Base-by-base conservation (phyloP, 2,797 vertebrate species). In the Masticophis lateralis region DNA sequence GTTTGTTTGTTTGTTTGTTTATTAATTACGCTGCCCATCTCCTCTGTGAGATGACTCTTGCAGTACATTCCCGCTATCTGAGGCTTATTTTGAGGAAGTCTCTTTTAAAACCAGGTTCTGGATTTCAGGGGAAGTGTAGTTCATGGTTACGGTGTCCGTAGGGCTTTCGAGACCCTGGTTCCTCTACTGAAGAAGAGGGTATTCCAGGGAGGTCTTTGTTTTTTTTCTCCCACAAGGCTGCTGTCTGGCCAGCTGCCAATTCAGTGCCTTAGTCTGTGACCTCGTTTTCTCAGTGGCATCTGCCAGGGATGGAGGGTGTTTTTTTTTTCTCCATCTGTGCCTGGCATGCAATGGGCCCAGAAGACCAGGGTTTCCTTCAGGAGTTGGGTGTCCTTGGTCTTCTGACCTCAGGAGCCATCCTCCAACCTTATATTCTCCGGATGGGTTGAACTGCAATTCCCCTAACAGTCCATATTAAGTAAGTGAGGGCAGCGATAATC, bases 241-340 rank as follows among this genome's bases (percentile, higher is more conserved):
- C 89, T 55, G 16, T 69, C 56, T 79, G 90, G 83, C 53, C 87
- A 91, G 93, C 87, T 6, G 57, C 66, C 83, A 91, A 89, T 89
- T 74, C 32, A 2, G 22, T 56, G 93, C 87, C 74, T 93, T 91
- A 66, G 91, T 32, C 90, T 87, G n/a, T 93, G 93, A 91, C 93
- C 93, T 93, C 93, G 32, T 93, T 93, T 91, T 93, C 57, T 93
- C 90, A 86, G 55, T 60, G 86, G 89, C 90, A 93, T 91, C 93
- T 93, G 90, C 37, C 56, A 25, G 43, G n/a, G 86, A 43, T 63
- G 69, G 55, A 59, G 69, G 55, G 22, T 1, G 4, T 18, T 18
- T 5, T 43, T 20, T 22, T 37, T 79, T 18, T 0, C 25, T 47
- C 66, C n/a, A 22, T 88, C 56, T 10, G 25, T 37, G 53, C 90